Conservation (phyloP, 2,113 vertebrate genomes). For the Cololabis saira region DNA sequence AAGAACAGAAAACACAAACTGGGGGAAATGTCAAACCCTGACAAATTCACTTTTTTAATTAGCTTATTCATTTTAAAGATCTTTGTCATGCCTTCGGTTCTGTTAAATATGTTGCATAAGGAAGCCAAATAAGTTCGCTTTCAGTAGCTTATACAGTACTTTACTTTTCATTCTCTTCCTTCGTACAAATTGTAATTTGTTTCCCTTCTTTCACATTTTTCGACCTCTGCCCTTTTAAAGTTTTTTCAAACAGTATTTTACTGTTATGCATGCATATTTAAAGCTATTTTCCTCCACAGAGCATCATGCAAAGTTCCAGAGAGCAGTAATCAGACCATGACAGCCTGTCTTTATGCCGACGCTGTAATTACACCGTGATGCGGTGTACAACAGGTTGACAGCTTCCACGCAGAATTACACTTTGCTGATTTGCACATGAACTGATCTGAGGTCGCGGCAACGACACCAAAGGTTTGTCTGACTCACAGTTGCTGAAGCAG, state of each 20-base stretch:
- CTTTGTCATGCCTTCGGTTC: no score
- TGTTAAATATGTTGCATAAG: no score
- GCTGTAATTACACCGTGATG: conserved; percentile 38
- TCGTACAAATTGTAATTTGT: no score
- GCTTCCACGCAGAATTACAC: conserved; percentile 30
- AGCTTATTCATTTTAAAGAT: no score
- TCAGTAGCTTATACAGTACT: no score
- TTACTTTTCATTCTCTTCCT: no score
- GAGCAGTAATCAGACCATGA: neutral
- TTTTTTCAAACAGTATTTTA: neutral
- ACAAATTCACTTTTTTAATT: no score
- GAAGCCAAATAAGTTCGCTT: no score
- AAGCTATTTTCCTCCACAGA: neutral
- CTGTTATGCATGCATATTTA: neutral
- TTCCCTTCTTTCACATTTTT: no score
- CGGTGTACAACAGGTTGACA: conserved; percentile 20
- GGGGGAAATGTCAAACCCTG: no score
- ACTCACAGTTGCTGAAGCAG: conserved; percentile 13
- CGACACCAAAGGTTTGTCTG: conserved; percentile 10
- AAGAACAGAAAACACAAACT: no score
- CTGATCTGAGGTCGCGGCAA: conserved; percentile 18
- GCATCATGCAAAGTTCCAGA: conserved; percentile 1
- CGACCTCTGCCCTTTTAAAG: no score
- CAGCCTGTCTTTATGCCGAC: conserved; percentile 15
- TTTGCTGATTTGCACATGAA: conserved; percentile 6